phyloP scores from a whole-genome alignment of 2,888 invertebrate species.

The Nephrotoma appendiculata region DNA sequence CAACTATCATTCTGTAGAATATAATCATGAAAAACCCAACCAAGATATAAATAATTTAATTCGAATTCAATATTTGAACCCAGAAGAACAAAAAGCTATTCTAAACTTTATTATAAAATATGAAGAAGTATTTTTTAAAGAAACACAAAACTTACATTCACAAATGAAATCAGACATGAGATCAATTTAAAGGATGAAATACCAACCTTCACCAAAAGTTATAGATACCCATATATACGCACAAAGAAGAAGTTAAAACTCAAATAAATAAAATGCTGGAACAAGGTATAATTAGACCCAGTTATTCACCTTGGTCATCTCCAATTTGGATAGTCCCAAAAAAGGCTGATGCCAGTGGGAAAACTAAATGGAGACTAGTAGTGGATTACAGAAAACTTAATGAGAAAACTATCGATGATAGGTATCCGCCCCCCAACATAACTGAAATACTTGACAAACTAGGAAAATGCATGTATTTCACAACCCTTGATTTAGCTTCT shows the following conservation, averaged over 20 bases:
- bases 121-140: no score
- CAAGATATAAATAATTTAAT: background rate
- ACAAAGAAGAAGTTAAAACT: no score
- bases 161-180: background rate
- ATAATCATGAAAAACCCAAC: constrained; percentile 5
- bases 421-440: no score
- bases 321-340: no score
- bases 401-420: no score
- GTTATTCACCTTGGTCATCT: constrained; percentile 12
- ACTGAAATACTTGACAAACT: background rate
- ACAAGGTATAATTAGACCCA: constrained; percentile 14
- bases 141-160: background rate
- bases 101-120: constrained; percentile 9
- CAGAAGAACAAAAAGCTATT: constrained; percentile 11
- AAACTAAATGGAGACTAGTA: constrained; percentile 12
- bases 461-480: background rate
- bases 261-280: no score
- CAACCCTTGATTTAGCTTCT: no score
- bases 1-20: constrained; percentile 1
- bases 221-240: no score
- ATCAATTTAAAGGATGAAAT: no score
- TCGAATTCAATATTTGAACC: constrained; percentile 10
- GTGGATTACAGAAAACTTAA: constrained; percentile 13
- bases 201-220: no score
- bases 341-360: no score